Base-by-base conservation (phyloP, 2,797 vertebrate genomes). In the Microhierax caerulescens region DNA sequence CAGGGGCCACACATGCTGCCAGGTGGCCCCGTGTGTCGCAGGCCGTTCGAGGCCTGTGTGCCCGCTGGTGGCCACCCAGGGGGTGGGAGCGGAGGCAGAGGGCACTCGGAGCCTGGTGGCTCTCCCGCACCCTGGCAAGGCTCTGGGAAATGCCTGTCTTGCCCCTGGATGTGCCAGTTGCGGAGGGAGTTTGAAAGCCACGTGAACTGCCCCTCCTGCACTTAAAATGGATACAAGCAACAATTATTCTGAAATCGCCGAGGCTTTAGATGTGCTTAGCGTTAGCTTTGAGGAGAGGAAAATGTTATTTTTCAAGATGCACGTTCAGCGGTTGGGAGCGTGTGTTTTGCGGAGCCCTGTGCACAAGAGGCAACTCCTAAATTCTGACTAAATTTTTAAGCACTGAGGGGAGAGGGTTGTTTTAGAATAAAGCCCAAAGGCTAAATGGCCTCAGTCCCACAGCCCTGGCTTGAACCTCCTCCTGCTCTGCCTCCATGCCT, bases 281-380 rank as follows among this genome's bases (percentile, higher is more conserved):
- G 3, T 50, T n/a, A 57, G 34, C 25, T 68, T 54, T 37, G 76
- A 34, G 37, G 45, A 23, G 12, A 54, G 39, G 9, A n/a, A 68
- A 59, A 11, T 8, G 25, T 4, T 0, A 0, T 3, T 9, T 78
- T 85, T 51, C 9, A n/a, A 27, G 60, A 32, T 0, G 0, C 2
- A 11, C 53, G 14, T 41, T 78, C 19, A 15, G 27, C 1, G 0
- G 3, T 6, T 14, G 23, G 12, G 9, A 39, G 5, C 1, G 3
- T 25, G 56, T 64, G 30, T n/a, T 85, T 51, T 64, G 45, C 60
- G 59, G 16, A 9, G 5, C 16, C 24, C 21, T 0, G 0, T 3
- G 18, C 8, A 20, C 23, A 51, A 47, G 23, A 47, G 9, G 10
- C 21, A 22, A 6, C 22, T 32, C 22, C 7, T 23, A 22, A 67